phyloP scores from a whole-genome alignment of 2,113 vertebrate genomes.

The Oncorhynchus gorbuscha region DNA sequence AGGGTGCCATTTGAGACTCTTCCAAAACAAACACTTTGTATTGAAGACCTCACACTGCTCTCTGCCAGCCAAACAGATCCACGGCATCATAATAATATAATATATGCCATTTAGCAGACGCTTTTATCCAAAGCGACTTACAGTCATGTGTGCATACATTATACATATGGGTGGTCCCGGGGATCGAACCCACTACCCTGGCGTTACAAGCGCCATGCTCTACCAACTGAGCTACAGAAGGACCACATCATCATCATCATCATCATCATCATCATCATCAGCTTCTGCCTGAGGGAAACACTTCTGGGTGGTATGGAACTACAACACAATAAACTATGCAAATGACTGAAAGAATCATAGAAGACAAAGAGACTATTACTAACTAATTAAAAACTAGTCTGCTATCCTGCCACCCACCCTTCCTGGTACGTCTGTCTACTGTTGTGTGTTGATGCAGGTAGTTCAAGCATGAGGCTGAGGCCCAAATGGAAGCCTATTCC shows the following conservation, averaged over 20 bases:
- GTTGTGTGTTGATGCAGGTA: background rate
- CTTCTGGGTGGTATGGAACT: slow-evolving; percentile 48
- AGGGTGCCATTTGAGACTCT: no score
- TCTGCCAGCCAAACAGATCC: slow-evolving; percentile 57
- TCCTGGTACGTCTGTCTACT: background rate
- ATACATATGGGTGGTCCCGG: no score
- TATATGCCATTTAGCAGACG: no score
- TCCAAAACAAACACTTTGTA: slow-evolving; percentile 55
- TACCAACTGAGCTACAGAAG: no score
- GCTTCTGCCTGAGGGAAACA: slow-evolving; percentile 45
- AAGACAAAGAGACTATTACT: slow-evolving; percentile 40
- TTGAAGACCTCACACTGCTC: slow-evolving; percentile 54
- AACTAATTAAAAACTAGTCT: slow-evolving; percentile 43
- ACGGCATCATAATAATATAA: no score
- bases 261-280: background rate
- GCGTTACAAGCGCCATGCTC: no score
- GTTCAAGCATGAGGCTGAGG: background rate
- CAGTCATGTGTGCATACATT: no score
- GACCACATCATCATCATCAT: background rate
- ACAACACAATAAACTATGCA: slow-evolving; percentile 34
- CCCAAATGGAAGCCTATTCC: no score
- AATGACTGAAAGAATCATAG: slow-evolving; percentile 30
- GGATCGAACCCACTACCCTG: no score
- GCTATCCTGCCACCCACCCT: background rate
- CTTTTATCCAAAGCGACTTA: no score